These are phyloP conservation scores for Cyprichromis sp. DNA, from an alignment of 2,113 vertebrate species.

Conservation along the genomic window DNA sequence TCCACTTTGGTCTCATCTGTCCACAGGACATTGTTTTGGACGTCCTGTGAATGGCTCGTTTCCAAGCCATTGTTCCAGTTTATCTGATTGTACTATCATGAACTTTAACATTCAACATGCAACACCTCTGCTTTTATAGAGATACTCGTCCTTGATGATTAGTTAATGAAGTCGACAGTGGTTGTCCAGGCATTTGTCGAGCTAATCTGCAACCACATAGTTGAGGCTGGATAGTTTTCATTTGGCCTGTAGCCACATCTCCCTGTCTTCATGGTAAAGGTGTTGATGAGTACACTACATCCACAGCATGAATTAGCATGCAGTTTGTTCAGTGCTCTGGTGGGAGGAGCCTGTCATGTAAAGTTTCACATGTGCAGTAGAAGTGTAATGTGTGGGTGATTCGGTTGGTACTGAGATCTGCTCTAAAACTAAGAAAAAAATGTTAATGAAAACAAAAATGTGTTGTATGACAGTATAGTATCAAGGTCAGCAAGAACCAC, in stretches of 20 bases:
- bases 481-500: background rate
- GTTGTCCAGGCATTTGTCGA: background rate
- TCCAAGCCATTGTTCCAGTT: background rate
- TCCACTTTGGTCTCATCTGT: background rate
- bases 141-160: background rate
- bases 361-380: background rate
- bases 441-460: background rate
- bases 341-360: background rate
- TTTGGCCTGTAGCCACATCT: background rate
- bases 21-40: background rate
- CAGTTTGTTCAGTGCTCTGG: background rate
- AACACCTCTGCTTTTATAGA: background rate
- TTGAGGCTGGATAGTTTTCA: background rate
- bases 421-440: background rate
- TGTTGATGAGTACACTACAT: background rate
- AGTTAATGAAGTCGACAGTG: background rate
- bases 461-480: background rate
- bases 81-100: background rate
- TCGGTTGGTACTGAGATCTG: background rate
- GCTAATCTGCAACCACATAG: background rate
- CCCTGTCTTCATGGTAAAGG: background rate
- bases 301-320: background rate
- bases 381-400: background rate
- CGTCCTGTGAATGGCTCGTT: accelerated
- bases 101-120: background rate